phyloP scores from a whole-genome alignment of 2,113 vertebrate species.

The Crypturellus undulatus region DNA sequence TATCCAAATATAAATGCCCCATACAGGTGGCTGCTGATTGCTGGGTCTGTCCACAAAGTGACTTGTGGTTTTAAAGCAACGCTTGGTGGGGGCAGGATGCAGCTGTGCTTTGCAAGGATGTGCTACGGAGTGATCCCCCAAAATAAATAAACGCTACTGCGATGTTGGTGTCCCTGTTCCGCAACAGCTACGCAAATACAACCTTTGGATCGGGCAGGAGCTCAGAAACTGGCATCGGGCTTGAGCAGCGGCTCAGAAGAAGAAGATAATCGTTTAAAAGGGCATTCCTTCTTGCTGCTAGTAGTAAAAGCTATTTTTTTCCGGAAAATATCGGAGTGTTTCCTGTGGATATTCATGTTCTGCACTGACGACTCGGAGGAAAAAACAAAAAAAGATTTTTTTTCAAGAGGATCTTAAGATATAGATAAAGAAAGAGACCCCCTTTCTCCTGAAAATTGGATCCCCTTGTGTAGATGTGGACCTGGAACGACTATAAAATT shows the following conservation, averaged over 20 bases:
- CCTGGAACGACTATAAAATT: neutral
- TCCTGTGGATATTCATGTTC: neutral
- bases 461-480: neutral
- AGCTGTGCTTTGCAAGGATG: neutral
- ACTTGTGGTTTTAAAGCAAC: neutral
- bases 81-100: neutral
- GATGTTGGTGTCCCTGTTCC: neutral
- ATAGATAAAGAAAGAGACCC: neutral
- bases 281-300: neutral
- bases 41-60: neutral
- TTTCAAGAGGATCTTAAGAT: neutral
- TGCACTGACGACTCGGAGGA: neutral
- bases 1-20: neutral
- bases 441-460: neutral
- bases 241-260: neutral
- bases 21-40: neutral
- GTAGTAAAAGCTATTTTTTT: neutral
- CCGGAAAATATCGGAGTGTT: neutral
- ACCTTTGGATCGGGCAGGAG: slow-evolving; percentile 51
- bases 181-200: slow-evolving; percentile 30
- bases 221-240: neutral
- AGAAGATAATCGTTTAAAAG: neutral
- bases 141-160: neutral
- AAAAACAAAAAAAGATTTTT: neutral
- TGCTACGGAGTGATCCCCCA: neutral